Conservation (phyloP, 2,888 invertebrate species). For the Zelleria hepariella region DNA sequence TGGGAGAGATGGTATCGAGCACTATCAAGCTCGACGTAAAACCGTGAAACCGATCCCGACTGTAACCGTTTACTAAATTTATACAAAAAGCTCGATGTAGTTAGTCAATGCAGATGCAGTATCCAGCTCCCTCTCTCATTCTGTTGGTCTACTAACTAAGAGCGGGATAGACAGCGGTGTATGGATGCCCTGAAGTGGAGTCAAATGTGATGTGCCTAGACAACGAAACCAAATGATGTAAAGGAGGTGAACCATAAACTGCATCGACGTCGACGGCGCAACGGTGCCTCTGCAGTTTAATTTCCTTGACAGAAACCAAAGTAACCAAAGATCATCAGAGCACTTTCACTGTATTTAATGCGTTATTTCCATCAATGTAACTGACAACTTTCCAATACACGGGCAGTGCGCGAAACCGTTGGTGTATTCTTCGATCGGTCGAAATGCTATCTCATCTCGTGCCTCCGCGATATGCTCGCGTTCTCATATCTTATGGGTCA, state of each 20-base stretch:
- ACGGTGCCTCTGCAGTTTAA: background rate
- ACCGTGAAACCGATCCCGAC: too few species aligned
- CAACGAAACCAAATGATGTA: too few species aligned
- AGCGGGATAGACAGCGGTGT: too few species aligned
- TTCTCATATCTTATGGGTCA: conserved; percentile 27
- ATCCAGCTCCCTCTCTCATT: too few species aligned
- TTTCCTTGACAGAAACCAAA: background rate
- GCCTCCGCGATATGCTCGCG: conserved; percentile 36
- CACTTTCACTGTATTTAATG: conserved; percentile 32
- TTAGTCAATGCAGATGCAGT: too few species aligned
- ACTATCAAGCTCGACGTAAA: too few species aligned
- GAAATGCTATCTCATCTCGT: conserved; percentile 48
- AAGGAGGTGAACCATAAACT: background rate
- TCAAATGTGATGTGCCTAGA: too few species aligned
- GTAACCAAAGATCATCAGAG: conserved; percentile 9
- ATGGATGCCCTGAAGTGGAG: too few species aligned
- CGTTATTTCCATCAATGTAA: conserved; percentile 53
- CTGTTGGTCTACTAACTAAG: too few species aligned
- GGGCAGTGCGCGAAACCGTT: conserved; percentile 35
- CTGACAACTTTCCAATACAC: conserved; percentile 62
- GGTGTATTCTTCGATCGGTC: conserved; percentile 30
- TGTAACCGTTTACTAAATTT: too few species aligned
- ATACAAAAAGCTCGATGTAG: too few species aligned
- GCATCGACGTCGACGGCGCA: background rate
- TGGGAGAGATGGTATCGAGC: too few species aligned